Evolutionary conservation across 2,113 vertebrate genomes (phyloP).

Genomic region (Etia nguti): DNA sequence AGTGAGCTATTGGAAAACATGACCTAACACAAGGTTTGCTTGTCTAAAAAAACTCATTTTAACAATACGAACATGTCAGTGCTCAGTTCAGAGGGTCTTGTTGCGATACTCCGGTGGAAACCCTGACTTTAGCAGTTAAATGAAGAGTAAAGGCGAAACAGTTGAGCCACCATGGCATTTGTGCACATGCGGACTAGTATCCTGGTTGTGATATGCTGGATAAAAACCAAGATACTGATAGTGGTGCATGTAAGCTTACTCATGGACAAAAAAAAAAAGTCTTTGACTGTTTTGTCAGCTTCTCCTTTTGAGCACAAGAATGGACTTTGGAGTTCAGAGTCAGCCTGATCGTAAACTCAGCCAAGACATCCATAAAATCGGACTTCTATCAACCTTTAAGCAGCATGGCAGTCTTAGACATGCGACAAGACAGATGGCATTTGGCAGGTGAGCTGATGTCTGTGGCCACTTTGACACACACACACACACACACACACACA

Average conservation of each 20-base stretch:
- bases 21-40: not conserved
- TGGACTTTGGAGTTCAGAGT: not conserved
- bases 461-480: not conserved
- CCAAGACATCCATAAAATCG: not conserved
- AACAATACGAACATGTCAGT: not conserved
- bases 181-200: not conserved
- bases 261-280: not conserved
- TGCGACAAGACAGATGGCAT: constrained; percentile 6
- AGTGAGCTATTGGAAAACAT: not conserved
- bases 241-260: not conserved
- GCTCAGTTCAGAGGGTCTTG: not conserved
- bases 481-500: not conserved
- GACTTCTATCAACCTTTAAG: not conserved
- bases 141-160: not conserved
- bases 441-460: constrained; percentile 10
- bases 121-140: not conserved
- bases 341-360: not conserved
- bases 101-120: not conserved
- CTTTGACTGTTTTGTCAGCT: not conserved
- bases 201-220: not conserved
- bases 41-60: not conserved
- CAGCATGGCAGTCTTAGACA: not conserved
- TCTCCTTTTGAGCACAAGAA: not conserved
- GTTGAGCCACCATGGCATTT: not conserved
- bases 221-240: not conserved